Evolutionary conservation across 2,888 invertebrate species (phyloP).

Genomic region (Ctena decussata): DNA sequence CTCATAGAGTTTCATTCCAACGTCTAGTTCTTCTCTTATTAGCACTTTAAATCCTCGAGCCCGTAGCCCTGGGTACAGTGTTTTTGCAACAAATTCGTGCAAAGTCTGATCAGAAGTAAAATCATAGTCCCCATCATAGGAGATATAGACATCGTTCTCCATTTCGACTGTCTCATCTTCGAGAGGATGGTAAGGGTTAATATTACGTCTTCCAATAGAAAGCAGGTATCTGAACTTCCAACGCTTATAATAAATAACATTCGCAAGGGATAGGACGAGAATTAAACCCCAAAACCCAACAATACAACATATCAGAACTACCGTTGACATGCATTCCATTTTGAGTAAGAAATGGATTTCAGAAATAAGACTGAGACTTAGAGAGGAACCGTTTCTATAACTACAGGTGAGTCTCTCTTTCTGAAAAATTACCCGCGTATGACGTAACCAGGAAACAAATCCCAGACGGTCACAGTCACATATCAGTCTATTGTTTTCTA

Average conservation of each 20-base stretch:
- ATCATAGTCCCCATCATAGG: not conserved
- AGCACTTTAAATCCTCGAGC: not conserved
- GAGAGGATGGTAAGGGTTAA: not conserved
- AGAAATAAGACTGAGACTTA: not conserved
- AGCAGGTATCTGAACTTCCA: not conserved
- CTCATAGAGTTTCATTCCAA: not conserved
- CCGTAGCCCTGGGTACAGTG: not conserved
- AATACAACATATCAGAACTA: not conserved
- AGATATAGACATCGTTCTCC: not conserved
- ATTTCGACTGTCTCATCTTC: not conserved
- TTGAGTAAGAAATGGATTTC: not conserved
- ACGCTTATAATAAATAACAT: not conserved
- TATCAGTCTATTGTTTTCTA: not conserved
- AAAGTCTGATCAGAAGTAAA: not conserved
- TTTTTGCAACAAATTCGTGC: not conserved
- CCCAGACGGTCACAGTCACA: not conserved
- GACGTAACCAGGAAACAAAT: not conserved
- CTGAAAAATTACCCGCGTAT: not conserved
- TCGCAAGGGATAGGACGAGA: not conserved
- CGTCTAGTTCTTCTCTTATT: not conserved
- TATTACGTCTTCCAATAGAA: not conserved
- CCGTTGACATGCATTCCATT: not conserved
- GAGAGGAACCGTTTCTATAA: not conserved
- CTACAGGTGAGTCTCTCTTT: not conserved
- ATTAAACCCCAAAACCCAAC: not conserved